Base-by-base conservation (phyloP, 2,888 invertebrate species). In the Hirtodrosophila duncani region DNA sequence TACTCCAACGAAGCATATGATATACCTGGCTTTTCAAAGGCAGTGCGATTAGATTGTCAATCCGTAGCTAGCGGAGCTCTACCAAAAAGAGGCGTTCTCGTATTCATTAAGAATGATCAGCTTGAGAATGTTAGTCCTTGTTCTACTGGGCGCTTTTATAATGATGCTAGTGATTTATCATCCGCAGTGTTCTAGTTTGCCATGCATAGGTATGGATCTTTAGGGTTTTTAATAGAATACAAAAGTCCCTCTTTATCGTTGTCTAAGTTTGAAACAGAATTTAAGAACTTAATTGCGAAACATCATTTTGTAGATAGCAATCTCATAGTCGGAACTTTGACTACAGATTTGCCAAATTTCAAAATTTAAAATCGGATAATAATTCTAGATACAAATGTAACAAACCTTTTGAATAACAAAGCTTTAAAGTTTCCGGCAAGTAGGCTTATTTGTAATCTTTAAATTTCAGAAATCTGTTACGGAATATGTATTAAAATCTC, bases 141-240 rank as follows among this genome's bases (percentile, higher is more conserved):
- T 14, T 6, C n/a, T 7, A 31, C n/a, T 31, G 5, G 16, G 10
- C 37, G 26, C 6, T 24, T n/a, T 37, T 37, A 37, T 20, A 13
- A 9, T 20, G 11, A 24, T 26, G 4, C 18, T 10, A 2, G 8
- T 18, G 13, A 33, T 33, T 33, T 33, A 17, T 18, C 33, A 11
- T 33, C 16, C 11, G n/a, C 33, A 16, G 18, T 17, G 5, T 33
- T 37, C 36, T 21, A 23, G 14, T 36, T 11, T 36, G 36, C 34
- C 7, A 8, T 11, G 14, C 13, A 11, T 7, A 37, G 24, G n/a
- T 37, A 24, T 21, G 24, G 24, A 11, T 24, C 37, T 8, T 11
- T 14, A 23, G 37, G 37, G 14, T 3, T 37, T 21, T 7, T 34
- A 2, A 21, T 20, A n/a, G 21, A 20, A 10, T 34, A 34, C 21